phyloP scores from a whole-genome alignment of 1,140 invertebrate species.

The Drosophila albomicans region DNA sequence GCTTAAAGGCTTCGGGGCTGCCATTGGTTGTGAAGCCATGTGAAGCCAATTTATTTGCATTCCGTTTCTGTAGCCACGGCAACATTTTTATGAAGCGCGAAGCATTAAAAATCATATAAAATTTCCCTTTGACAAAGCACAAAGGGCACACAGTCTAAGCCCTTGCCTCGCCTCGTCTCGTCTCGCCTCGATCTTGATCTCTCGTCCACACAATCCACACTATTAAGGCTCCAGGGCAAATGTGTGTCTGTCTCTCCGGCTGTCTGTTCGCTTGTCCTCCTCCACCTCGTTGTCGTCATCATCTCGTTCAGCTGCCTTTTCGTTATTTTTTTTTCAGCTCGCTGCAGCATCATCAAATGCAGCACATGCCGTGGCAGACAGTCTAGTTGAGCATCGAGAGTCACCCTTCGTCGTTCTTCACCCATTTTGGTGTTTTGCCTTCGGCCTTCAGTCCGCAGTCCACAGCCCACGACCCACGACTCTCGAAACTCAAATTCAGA shows the following conservation, averaged over 20 bases:
- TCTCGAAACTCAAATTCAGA: neutral
- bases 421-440: constrained; percentile 31
- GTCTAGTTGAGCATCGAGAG: constrained; percentile 9
- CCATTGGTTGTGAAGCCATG: constrained; percentile 44
- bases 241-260: constrained; percentile 38
- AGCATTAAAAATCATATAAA: constrained; percentile 75
- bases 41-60: constrained; percentile 60
- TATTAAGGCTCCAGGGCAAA: constrained; percentile 66
- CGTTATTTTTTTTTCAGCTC: constrained; percentile 3
- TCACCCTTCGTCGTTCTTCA: constrained; percentile 35
- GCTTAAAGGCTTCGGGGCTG: constrained; percentile 55
- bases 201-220: constrained; percentile 31
- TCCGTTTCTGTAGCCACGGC: constrained; percentile 38
- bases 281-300: neutral
- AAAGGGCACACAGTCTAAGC: constrained; percentile 45
- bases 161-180: neutral
- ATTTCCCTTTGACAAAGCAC: constrained; percentile 66
- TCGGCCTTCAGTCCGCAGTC: constrained; percentile 1
- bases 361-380: constrained; percentile 40
- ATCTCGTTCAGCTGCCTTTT: constrained; percentile 25
- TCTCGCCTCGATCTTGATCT: neutral
- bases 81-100: constrained; percentile 76
- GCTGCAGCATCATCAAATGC: constrained; percentile 48
- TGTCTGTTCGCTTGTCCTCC: no score
- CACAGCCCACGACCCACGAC: neutral